A percentile compares a stretch with the other conserved stretches of the same genome.
Evolutionary conservation across 2,797 vertebrate species (phyloP).

Genomic region (Argyrosomus regius): DNA sequence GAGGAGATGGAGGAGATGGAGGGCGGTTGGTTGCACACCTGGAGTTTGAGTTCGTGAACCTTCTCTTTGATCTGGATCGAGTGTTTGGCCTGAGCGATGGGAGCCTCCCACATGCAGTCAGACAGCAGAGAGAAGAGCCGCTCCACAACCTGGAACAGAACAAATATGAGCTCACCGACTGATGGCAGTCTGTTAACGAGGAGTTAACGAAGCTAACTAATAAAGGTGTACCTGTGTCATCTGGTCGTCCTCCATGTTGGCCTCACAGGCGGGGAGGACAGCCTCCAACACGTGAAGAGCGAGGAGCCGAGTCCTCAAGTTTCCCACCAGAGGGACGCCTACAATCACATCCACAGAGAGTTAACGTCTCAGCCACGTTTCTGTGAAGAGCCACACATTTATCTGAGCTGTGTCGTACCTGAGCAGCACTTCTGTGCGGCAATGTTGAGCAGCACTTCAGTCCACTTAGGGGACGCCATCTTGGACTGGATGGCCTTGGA

Average conservation of each 20-base stretch:
- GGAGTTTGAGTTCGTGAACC: slow-evolving; percentile 93
- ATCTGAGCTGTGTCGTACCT: slow-evolving; percentile 80
- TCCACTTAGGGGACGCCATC: slow-evolving; percentile 99
- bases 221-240: slow-evolving; percentile 90
- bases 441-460: slow-evolving; percentile 97
- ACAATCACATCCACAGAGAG: neutral
- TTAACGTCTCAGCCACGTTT: neutral
- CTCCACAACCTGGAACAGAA: slow-evolving; percentile 90
- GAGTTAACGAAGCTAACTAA: neutral
- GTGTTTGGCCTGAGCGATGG: slow-evolving; percentile 95
- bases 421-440: slow-evolving; percentile 98
- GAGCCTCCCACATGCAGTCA: slow-evolving; percentile 99
- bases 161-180: neutral
- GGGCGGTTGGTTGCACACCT: slow-evolving; percentile 82
- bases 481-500: slow-evolving; percentile 99
- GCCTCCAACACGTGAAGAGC: slow-evolving; percentile 97
- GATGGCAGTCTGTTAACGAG: neutral
- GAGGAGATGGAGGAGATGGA: too few species aligned
- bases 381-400: rapidly evolving
- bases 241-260: slow-evolving; percentile 95
- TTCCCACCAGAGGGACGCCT: slow-evolving; percentile 97
- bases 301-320: slow-evolving; percentile 95
- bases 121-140: slow-evolving; percentile 94
- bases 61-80: slow-evolving; percentile 92
- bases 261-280: slow-evolving; percentile 95